Percentiles rank a stretch among this genome's conserved stretches.
These are phyloP conservation scores for Synergus laeviventris DNA, from an alignment of 2,888 invertebrate species.

Conservation along the genomic window DNA sequence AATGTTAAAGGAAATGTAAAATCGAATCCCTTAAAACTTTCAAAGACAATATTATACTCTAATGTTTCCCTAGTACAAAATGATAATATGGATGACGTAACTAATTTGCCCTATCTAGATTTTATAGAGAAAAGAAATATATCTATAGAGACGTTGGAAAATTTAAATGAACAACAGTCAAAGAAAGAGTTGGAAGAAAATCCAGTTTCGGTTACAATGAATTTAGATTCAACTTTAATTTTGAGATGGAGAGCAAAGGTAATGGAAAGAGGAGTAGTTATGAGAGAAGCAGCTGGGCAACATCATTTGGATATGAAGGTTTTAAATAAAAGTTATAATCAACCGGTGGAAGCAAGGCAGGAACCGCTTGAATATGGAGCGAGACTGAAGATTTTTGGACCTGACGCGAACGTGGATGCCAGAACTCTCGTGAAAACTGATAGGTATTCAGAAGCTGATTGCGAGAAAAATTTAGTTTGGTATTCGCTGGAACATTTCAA, in stretches of 20 bases:
- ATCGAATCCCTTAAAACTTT: background rate
- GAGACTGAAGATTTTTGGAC: slow-evolving; percentile 72
- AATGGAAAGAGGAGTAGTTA: slow-evolving; percentile 78
- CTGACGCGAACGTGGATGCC: slow-evolving; percentile 75
- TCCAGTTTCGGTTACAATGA: slow-evolving; percentile 58
- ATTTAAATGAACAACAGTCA: slow-evolving; percentile 57
- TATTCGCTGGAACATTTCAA: slow-evolving; percentile 65
- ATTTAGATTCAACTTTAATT: slow-evolving; percentile 71
- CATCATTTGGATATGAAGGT: slow-evolving; percentile 82
- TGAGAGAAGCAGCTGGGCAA: slow-evolving; percentile 82
- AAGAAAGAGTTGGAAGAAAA: slow-evolving; percentile 53
- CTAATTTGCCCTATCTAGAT: slow-evolving; percentile 74
- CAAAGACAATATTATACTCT: slow-evolving; percentile 64
- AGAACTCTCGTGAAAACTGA: slow-evolving; percentile 55
- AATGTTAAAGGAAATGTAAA: too few species aligned
- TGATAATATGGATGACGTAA: slow-evolving; percentile 59
- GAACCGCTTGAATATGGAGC: slow-evolving; percentile 68
- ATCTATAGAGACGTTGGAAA: slow-evolving; percentile 60
- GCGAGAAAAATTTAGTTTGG: slow-evolving; percentile 65
- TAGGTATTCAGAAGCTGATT: slow-evolving; percentile 63
- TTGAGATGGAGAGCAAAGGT: slow-evolving; percentile 79
- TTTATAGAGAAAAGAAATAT: slow-evolving; percentile 76
- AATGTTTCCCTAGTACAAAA: slow-evolving; percentile 69
- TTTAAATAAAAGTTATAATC: slow-evolving; percentile 78
- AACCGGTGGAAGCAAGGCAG: slow-evolving; percentile 71